These are phyloP conservation scores for Priocnemis perturbator DNA, from an alignment of 2,888 invertebrate genomes.

Conservation along the genomic window DNA sequence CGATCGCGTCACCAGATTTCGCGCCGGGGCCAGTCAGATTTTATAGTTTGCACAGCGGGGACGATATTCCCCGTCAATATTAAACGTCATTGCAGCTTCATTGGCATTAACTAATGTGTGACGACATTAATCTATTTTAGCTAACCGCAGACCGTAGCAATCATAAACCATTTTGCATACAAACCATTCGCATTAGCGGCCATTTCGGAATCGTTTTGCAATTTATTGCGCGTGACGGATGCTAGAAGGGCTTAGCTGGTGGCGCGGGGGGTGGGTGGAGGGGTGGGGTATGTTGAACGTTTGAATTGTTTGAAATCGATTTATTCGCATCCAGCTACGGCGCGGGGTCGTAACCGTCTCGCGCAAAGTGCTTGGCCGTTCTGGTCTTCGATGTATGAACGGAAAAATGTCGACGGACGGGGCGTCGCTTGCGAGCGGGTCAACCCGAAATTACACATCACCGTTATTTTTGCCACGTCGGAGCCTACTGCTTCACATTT, in stretches of 20 bases:
- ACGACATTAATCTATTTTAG: constrained; percentile 65
- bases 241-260: constrained; percentile 30
- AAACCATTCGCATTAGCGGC: constrained; percentile 51
- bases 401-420: too few relatives aligned
- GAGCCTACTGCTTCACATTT: too few relatives aligned
- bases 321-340: too few relatives aligned
- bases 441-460: too few relatives aligned
- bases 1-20: constrained; percentile 37
- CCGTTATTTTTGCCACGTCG: too few relatives aligned
- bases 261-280: neutral
- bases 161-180: constrained; percentile 64
- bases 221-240: constrained; percentile 53
- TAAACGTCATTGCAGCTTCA: constrained; percentile 52
- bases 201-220: constrained; percentile 50
- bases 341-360: too few relatives aligned
- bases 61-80: constrained; percentile 61
- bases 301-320: too few relatives aligned
- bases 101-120: constrained; percentile 62
- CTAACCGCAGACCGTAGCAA: constrained; percentile 58
- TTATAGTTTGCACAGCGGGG: constrained; percentile 51
- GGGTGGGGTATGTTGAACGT: neutral
- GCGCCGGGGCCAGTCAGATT: constrained; percentile 39
- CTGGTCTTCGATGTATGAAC: too few relatives aligned
- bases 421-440: too few relatives aligned
- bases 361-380: too few relatives aligned